These are phyloP conservation scores for Xiphophorus couchianus DNA, from an alignment of 2,113 vertebrate genomes.

Conservation along the genomic window DNA sequence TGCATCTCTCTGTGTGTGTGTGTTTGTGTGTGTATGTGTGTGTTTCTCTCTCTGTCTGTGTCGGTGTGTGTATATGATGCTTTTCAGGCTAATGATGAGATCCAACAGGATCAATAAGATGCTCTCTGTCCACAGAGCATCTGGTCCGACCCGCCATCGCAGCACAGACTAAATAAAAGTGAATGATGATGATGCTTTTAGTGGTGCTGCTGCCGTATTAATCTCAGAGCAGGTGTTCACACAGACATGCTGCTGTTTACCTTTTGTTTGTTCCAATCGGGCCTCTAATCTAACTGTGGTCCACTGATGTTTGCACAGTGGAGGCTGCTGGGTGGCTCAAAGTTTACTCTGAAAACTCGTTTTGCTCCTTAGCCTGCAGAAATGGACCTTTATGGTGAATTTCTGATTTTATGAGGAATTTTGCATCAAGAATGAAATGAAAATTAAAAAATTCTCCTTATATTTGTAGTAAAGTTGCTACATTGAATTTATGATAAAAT, in stretches of 20 bases:
- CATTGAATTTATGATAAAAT: no score
- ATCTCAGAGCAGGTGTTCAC: constrained; percentile 65
- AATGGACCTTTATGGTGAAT: neutral
- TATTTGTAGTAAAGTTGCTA: no score
- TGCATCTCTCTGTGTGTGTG: no score
- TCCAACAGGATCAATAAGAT: constrained; percentile 38
- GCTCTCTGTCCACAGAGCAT: constrained; percentile 59
- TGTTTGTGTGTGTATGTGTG: no score
- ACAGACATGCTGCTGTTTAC: constrained; percentile 57
- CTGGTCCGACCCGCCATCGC: constrained; percentile 52
- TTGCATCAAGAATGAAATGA: neutral
- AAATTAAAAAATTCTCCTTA: no score
- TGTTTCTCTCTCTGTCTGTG: no score
- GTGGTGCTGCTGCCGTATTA: constrained; percentile 44
- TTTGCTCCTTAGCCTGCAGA: neutral
- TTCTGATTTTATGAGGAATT: neutral
- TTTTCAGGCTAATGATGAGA: constrained; percentile 39
- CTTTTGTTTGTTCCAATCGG: constrained; percentile 47
- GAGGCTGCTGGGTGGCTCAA: constrained; percentile 24
- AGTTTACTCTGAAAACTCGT: neutral
- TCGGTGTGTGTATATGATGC: neutral
- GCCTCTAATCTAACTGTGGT: constrained; percentile 38
- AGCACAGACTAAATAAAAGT: constrained; percentile 45
- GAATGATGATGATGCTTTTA: constrained; percentile 66
- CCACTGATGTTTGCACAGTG: constrained; percentile 38